Evolutionary conservation across 2,113 vertebrate genomes (phyloP).

Genomic region (Cyprinodon tularosa): DNA sequence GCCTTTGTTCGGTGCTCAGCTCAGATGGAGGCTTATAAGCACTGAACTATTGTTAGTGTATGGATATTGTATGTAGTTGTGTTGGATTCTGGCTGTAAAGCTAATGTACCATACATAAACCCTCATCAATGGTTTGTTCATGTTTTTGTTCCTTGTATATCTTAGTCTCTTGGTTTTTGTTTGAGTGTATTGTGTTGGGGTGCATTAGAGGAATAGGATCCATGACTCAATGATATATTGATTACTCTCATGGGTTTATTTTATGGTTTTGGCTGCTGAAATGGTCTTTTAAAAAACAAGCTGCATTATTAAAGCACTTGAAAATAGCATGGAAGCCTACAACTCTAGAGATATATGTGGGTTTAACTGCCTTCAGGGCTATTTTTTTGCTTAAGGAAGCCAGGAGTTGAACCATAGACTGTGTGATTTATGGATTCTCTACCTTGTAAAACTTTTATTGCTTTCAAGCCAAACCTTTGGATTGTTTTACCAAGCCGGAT

Average conservation of each 20-base stretch:
- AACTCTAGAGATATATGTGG: neutral
- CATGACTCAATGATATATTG: neutral
- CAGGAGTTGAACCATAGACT: neutral
- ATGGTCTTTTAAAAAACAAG: neutral
- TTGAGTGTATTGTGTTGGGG: neutral
- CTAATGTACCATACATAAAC: conserved; percentile 24
- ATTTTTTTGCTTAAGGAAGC: no score
- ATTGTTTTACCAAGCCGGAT: no score
- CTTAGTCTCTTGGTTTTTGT: neutral
- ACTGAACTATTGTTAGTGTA: conserved; percentile 8
- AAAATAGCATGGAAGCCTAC: neutral
- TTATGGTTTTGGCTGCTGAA: neutral
- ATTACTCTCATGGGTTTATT: neutral
- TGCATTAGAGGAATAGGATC: neutral
- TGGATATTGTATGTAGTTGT: conserved; percentile 9
- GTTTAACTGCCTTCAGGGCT: neutral
- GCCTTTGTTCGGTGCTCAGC: conserved; percentile 47
- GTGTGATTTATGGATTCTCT: neutral
- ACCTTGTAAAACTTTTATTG: neutral
- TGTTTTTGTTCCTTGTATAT: neutral
- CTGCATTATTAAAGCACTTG: neutral
- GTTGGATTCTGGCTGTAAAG: neutral
- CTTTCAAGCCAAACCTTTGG: no score
- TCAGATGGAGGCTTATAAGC: conserved; percentile 40
- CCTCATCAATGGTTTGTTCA: conserved; percentile 10